Evolutionary conservation across 2,113 vertebrate genomes (phyloP).

Genomic region (Uropsilus gracilis): DNA sequence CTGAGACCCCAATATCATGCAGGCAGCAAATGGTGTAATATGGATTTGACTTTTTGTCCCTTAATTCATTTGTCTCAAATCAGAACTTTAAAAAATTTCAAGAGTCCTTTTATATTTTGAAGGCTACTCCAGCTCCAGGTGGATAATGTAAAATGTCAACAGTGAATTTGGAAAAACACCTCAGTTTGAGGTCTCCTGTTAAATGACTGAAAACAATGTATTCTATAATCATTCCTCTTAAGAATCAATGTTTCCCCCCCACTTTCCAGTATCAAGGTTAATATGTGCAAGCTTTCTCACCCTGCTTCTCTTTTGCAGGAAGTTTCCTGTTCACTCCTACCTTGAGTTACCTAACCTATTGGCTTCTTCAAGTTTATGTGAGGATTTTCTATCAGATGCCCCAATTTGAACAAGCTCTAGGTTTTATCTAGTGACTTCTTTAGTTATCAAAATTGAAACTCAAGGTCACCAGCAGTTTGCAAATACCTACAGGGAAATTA

Average conservation of each 20-base stretch:
- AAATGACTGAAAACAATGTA: neutral
- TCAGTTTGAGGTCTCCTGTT: neutral
- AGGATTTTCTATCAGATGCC: neutral
- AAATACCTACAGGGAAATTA: neutral
- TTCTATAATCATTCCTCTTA: neutral
- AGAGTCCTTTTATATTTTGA: constrained; percentile 39
- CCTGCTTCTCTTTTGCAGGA: neutral
- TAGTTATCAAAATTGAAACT: neutral
- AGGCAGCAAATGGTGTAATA: neutral
- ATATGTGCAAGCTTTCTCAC: neutral
- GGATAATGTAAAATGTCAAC: neutral
- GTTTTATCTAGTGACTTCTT: neutral
- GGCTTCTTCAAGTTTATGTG: neutral
- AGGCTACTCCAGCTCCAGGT: constrained; percentile 8
- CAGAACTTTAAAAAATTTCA: constrained; percentile 18
- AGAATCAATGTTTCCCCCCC: neutral
- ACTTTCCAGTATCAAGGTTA: neutral
- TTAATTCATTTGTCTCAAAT: neutral
- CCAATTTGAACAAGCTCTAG: neutral
- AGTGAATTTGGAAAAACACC: neutral
- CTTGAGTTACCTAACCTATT: neutral
- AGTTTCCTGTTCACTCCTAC: neutral
- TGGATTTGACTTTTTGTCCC: neutral
- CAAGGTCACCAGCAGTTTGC: neutral
- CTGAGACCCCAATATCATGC: neutral